phyloP scores from a whole-genome alignment of 2,797 vertebrate species.

The Echiichthys vipera region DNA sequence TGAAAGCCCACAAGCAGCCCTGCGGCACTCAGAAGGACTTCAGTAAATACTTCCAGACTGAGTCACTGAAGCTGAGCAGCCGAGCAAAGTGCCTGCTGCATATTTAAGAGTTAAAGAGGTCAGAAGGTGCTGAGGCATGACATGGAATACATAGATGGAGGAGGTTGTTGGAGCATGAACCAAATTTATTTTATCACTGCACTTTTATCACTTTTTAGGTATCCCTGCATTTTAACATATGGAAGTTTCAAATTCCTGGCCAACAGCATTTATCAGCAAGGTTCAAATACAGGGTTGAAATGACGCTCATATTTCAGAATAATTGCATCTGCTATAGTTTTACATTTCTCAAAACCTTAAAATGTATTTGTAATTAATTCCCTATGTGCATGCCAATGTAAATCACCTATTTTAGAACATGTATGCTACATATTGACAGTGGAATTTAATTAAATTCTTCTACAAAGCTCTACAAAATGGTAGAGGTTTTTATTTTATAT shows the following conservation, averaged over 20 bases:
- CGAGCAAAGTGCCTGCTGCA: conserved; percentile 86
- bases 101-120: conserved; percentile 85
- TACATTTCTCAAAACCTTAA: neutral
- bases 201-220: too few species aligned
- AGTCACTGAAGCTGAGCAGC: conserved; percentile 85
- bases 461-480: conserved; percentile 1
- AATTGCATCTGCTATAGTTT: neutral
- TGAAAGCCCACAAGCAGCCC: conserved; percentile 87
- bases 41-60: conserved; percentile 89
- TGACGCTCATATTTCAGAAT: neutral
- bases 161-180: conserved; percentile 43
- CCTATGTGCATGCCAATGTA: neutral
- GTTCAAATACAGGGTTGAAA: neutral
- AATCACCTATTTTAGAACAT: neutral
- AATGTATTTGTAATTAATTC: neutral
- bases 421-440: neutral
- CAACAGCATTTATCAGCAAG: conserved; percentile 1
- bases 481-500: too few species aligned
- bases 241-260: neutral
- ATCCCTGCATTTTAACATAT: conserved; percentile 2
- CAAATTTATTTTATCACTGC: neutral
- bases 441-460: neutral
- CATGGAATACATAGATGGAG: conserved; percentile 29
- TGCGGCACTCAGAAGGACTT: conserved; percentile 84
- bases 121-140: conserved; percentile 69